Conservation (phyloP, 2,113 vertebrate species). For the Pterocles orientalis region DNA sequence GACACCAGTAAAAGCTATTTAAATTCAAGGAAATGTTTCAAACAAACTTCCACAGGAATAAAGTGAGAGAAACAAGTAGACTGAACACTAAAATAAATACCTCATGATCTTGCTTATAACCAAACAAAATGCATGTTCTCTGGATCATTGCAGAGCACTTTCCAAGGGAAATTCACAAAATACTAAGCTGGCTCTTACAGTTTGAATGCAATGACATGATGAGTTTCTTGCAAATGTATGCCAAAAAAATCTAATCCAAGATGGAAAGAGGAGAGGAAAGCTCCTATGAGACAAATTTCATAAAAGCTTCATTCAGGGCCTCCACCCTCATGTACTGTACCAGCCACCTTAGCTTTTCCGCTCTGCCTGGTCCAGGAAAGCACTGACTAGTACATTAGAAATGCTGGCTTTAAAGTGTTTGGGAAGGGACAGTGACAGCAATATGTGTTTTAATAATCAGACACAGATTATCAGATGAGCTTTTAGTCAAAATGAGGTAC, state of each 20-base stretch:
- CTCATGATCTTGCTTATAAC: background rate
- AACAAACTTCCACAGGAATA: background rate
- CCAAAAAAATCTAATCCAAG: constrained; percentile 40
- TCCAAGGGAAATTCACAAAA: constrained; percentile 3
- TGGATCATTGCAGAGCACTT: background rate
- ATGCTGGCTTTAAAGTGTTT: background rate
- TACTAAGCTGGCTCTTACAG: background rate
- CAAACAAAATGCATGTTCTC: constrained; percentile 9
- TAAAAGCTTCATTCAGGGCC: constrained; percentile 50
- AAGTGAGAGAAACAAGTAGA: background rate
- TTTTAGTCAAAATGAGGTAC: background rate
- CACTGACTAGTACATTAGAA: background rate
- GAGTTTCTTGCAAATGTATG: background rate
- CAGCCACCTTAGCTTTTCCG: constrained; percentile 58
- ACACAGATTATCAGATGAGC: background rate
- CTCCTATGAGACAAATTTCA: constrained; percentile 28
- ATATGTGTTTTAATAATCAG: background rate
- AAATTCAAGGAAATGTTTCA: constrained; percentile 6
- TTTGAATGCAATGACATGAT: constrained; percentile 13
- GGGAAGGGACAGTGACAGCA: background rate
- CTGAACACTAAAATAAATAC: background rate
- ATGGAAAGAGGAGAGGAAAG: constrained; percentile 37
- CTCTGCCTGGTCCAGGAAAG: constrained; percentile 24
- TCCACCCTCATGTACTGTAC: constrained; percentile 37
- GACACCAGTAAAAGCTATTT: background rate